Base-by-base conservation (phyloP, 1,140 invertebrate species). In the Acromyrmex echinatior region DNA sequence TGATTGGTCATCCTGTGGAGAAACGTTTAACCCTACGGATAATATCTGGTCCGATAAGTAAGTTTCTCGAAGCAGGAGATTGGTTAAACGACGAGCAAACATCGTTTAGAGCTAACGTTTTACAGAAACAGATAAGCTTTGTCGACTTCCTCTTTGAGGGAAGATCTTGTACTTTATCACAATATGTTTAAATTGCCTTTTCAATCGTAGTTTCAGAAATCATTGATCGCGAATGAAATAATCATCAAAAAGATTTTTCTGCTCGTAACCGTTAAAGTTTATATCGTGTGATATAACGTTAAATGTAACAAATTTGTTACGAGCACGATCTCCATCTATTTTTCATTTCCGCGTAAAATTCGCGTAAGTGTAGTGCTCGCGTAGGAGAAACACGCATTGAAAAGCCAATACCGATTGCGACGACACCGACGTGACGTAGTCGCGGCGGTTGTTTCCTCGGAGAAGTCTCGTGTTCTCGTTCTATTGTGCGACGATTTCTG, bases 401-500 rank as follows among this genome's bases (percentile, higher is more conserved):
- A 53, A 78, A 87, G 76, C 81, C 79, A 66, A 85, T 84, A 71
- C 68, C 45, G 79, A 28, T 77, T 14, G 45, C 56, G 88, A 66
- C 71, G 65, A 71, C 65, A 80, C 62, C 88, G 79, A 78, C 74
- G 74, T 63, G 77, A 80, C 66, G 86, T 82, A 39, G 39, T 18
- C 39, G 39, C 58, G 56, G 58, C 53, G 35, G 31, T 62, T 73
- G 86, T 87, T 90, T 91, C 86, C 82, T 86, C 77, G 60, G 87
- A 80, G 60, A 86, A 84, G 71, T 85, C 51, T 71, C 73, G 78
- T 79, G 85, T 81, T 87, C 86, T 71, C 87, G 78, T 90, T 86
- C 86, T 70, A 92, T 92, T 92, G 88, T 92, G 90, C 86, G 74
- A 76, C 88, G 84, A 92, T 92, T 92, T 91, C 92, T 86, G 90